These are phyloP conservation scores for Abramis brama DNA, from an alignment of 2,113 vertebrate species.

Conservation along the genomic window DNA sequence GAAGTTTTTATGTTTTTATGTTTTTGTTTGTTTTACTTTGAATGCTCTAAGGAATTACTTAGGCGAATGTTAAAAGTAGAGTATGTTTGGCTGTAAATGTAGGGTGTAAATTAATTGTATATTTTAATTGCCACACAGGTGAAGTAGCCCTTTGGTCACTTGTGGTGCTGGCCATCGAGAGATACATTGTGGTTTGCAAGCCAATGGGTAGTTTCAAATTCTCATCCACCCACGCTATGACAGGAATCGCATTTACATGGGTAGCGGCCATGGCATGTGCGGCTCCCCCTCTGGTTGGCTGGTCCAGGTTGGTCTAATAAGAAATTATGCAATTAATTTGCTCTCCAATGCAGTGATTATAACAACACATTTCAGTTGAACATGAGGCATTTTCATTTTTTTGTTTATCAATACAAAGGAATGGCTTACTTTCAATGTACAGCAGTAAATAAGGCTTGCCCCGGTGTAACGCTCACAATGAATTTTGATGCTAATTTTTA, in stretches of 20 bases:
- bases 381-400: background rate
- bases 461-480: background rate
- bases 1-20: conserved; percentile 80
- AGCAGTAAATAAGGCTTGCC: background rate
- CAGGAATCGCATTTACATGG: conserved; percentile 76
- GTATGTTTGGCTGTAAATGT: background rate
- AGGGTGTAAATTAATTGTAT: background rate
- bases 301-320: conserved; percentile 74
- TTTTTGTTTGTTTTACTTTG: conserved; percentile 70
- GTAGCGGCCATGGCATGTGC: conserved; percentile 72
- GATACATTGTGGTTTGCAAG: conserved; percentile 77
- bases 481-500: background rate
- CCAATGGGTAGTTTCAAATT: conserved; percentile 79
- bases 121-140: conserved; percentile 58
- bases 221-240: conserved; percentile 64
- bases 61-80: background rate
- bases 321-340: background rate
- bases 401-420: background rate
- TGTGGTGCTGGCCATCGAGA: conserved; percentile 74
- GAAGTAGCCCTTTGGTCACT: conserved; percentile 76
- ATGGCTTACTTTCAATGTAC: background rate
- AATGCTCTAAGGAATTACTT: conserved; percentile 44
- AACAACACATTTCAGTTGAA: background rate
- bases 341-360: background rate
- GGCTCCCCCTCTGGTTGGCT: conserved; percentile 71